These are phyloP conservation scores for Alitta virens DNA, from an alignment of 2,888 invertebrate species.

Conservation along the genomic window DNA sequence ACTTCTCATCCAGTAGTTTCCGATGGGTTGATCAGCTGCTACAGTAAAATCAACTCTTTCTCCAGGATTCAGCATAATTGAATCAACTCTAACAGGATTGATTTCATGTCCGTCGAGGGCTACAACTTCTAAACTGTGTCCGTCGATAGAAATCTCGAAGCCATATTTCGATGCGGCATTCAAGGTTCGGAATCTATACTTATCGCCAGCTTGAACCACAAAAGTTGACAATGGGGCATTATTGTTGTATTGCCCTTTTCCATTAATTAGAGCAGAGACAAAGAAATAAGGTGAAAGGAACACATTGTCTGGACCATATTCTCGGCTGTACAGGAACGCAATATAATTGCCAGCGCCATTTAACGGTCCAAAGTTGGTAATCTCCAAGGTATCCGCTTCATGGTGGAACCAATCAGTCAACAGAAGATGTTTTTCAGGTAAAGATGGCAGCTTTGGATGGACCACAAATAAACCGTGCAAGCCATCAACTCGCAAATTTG, in stretches of 20 bases:
- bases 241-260: neutral
- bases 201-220: neutral
- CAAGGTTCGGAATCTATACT: neutral
- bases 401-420: no score
- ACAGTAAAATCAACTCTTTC: neutral
- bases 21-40: neutral
- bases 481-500: neutral
- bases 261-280: neutral
- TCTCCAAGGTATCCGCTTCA: no score
- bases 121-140: neutral
- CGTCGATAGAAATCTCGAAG: neutral
- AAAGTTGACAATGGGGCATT: neutral
- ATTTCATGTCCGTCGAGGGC: neutral
- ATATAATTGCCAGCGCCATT: no score
- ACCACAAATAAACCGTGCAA: neutral
- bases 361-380: no score
- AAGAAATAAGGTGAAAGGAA: neutral
- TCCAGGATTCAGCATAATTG: neutral
- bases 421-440: neutral
- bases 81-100: neutral
- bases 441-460: neutral
- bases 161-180: neutral
- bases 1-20: neutral
- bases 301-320: no score
- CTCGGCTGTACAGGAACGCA: no score